Evolutionary conservation across 2,888 invertebrate genomes (phyloP).

Genomic region (Entomobrya multifasciata): DNA sequence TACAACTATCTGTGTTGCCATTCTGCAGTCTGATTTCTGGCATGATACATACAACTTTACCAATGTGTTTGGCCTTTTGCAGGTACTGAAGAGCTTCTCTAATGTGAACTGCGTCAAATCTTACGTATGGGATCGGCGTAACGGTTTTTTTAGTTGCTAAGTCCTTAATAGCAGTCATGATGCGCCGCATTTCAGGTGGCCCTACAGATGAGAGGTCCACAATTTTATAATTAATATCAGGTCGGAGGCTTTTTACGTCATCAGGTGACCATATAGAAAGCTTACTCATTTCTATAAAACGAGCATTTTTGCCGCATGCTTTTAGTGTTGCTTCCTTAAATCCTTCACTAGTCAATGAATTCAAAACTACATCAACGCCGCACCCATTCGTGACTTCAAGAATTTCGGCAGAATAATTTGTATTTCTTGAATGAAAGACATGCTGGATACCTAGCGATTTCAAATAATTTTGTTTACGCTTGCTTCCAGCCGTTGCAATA

Average conservation of each 20-base stretch:
- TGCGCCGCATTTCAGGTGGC: neutral
- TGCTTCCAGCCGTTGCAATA: conserved; percentile 63
- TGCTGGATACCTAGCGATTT: conserved; percentile 29
- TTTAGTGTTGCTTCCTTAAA: conserved; percentile 46
- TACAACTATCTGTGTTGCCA: neutral
- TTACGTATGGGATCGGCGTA: conserved; percentile 9
- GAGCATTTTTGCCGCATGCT: neutral
- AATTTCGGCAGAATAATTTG: conserved; percentile 14
- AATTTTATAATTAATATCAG: conserved; percentile 45
- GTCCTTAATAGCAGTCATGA: neutral
- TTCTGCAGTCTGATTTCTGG: neutral
- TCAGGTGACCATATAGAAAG: conserved; percentile 37
- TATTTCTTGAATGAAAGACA: conserved; percentile 50
- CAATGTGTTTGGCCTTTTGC: conserved; percentile 50
- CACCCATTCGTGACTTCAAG: conserved; percentile 1
- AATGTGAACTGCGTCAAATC: neutral
- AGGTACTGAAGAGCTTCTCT: conserved; percentile 24
- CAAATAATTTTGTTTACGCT: conserved; percentile 55
- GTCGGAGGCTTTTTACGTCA: conserved; percentile 26
- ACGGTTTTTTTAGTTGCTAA: neutral
- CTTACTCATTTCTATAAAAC: conserved; percentile 65
- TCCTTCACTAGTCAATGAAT: conserved; percentile 56
- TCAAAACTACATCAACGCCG: conserved; percentile 50
- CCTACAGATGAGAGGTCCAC: conserved; percentile 14
- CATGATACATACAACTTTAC: conserved; percentile 52